Evolutionary conservation across 2,797 vertebrate genomes (phyloP), one percentile per base, ranked within the genome.

Genomic region (Acrossocheilus wenchowensis): DNA sequence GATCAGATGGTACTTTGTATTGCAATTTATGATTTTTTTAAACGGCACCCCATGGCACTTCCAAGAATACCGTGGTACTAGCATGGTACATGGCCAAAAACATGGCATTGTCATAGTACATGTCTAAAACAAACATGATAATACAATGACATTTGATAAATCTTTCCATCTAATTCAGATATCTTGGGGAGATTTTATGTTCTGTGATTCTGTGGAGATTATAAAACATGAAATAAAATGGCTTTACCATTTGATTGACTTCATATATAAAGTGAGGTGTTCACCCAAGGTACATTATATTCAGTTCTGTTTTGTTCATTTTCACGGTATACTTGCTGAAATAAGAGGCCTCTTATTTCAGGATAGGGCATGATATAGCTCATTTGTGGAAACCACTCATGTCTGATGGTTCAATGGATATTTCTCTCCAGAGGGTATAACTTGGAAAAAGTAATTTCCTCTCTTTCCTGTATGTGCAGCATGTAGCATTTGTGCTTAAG

Each of bases 361-460:
- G 85, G 86, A 69, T 23, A 74, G 79, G 83, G 60, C 62, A 83
- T 84, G 86, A 78, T 86, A 73, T 73, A 87, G 80, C 78, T 87
- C 81, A 88, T 88, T 88, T 88, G 80, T 87, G 80, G 79, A 86
- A 87, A 78, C 52, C 26, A 12, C 79, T 85, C 11, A 9, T 71
- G 60, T 75, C 82, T 87, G 82, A 89, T 81, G 81, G 72, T 78
- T 83, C 82, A 71, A 86, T 86, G 80, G 75, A 71, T 86, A 86
- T 78, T 48, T 81, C 82, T 78, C 82, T 90, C 85, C 74, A 79
- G 87, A 88, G 88, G 73, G 60, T 81, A 12, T 41, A 73, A 50
- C 80, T 85, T 85, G 81, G 78, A 75, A 75, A 88, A 90, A 89
- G 86, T 71, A 84, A 75, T 86, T 71, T 88, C 75, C 77, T 80